Evolutionary conservation across 2,113 vertebrate species (phyloP), one percentile per base, ranked within the genome.

Genomic region (Smithornis capensis): DNA sequence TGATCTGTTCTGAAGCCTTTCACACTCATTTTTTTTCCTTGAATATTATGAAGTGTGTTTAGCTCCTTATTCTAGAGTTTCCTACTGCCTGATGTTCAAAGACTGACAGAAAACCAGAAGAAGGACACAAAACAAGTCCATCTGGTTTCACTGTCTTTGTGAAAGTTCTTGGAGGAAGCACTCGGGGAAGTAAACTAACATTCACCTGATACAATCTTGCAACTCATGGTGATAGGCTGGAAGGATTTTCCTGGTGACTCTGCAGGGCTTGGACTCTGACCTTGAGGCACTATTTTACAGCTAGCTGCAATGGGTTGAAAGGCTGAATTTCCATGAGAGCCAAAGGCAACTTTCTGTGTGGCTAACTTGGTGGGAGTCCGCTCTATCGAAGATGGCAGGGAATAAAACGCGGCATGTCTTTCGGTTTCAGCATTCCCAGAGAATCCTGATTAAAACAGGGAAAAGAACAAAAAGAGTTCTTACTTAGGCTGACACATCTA

Each of bases 221-320:
- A 99, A 98, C 99, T 99, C 99, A 99, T 99, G 74, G 99, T 99
- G 97, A 99, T 99, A 56, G 99, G 99, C 95, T 99, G 99, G 96
- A 99, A 99, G 35, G 99, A 99, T 90, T 99, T 99, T 95, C 99
- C 99, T 18, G 99, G 99, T 57, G 99, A 99, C 94, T 99, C 99
- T 6, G 98, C 97, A 24, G 99, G 99, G 96, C 98, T 99, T 35
- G 99, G 98, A 68, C 98, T 97, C 96, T 99, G 99, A 91, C 98
- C 98, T 93, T 99, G 99, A 31, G 99, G 98, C 70, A 99, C 98
- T 93, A 99, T 99, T 98, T 99, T 99, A 96, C 99, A 99, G 98
- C 99, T 99, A 67, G 99, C 98, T 71, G 99, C 99, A 97, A 99
- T 99, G 67, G 99, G 99, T 96, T 99, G 99, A 97, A 99, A 99